These are phyloP conservation scores for Rafetus swinhoei DNA, from an alignment of 2,113 vertebrate species.

Conservation along the genomic window DNA sequence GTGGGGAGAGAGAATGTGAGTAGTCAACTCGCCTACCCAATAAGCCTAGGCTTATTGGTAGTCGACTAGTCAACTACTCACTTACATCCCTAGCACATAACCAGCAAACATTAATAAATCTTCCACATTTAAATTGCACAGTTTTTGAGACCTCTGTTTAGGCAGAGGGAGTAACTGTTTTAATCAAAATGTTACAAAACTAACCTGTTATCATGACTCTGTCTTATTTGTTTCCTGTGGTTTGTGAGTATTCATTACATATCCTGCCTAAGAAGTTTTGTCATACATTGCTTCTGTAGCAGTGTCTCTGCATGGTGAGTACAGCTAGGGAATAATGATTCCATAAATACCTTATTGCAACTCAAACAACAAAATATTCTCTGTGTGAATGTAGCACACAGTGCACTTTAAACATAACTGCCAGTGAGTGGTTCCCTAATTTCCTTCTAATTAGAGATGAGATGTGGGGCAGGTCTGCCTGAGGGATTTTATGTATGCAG, in stretches of 20 bases:
- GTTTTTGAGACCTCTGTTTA: not conserved
- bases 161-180: not conserved
- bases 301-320: not conserved
- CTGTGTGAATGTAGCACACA: not conserved
- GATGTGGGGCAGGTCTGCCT: not conserved
- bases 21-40: too few species aligned
- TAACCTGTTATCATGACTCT: not conserved
- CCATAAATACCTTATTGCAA: not conserved
- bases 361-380: not conserved
- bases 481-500: not conserved
- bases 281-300: not conserved
- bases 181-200: not conserved
- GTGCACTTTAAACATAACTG: not conserved
- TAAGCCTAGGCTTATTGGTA: too few species aligned
- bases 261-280: not conserved
- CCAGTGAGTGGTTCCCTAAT: not conserved
- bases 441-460: not conserved
- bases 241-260: not conserved
- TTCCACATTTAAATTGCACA: not conserved
- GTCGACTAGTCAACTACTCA: too few species aligned
- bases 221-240: not conserved
- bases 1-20: too few species aligned
- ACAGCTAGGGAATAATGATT: not conserved
- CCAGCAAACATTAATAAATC: not conserved
- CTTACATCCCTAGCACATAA: too few species aligned